Conservation (phyloP, 1,140 invertebrate species). For the Caenorhabditis elegans region DNA sequence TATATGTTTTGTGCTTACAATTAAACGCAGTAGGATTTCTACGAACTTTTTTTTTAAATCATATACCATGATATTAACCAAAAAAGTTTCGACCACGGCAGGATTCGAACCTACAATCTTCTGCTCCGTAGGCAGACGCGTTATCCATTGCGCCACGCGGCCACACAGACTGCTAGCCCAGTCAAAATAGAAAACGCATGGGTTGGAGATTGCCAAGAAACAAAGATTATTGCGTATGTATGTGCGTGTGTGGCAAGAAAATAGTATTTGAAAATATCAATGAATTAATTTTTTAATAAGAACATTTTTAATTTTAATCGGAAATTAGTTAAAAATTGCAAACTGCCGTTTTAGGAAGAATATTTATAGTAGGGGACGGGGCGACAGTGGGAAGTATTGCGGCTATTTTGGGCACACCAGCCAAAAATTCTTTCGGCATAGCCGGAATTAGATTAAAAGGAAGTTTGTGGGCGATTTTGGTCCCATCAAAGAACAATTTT, state of each 20-base stretch:
- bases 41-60: no score
- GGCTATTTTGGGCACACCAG: not conserved
- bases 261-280: no score
- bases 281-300: no score
- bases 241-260: no score
- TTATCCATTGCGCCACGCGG: constrained; percentile 45
- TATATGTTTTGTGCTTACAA: no score
- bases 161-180: not conserved
- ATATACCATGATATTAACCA: no score
- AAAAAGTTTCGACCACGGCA: constrained; percentile 35
- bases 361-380: no score
- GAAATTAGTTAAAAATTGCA: no score
- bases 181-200: not conserved
- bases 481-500: constrained; percentile 11
- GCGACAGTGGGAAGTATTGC: not conserved
- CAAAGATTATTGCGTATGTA: no score
- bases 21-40: no score
- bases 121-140: constrained; percentile 47
- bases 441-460: constrained; percentile 10
- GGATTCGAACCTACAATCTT: constrained; percentile 41
- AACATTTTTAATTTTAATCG: no score
- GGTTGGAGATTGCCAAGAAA: not conserved
- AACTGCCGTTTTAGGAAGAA: no score
- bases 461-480: not conserved
- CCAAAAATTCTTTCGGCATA: not conserved